Percentiles rank a stretch among this genome's conserved stretches.
Conservation (phyloP, 1,140 invertebrate genomes). For the Vanessa tameamea region DNA sequence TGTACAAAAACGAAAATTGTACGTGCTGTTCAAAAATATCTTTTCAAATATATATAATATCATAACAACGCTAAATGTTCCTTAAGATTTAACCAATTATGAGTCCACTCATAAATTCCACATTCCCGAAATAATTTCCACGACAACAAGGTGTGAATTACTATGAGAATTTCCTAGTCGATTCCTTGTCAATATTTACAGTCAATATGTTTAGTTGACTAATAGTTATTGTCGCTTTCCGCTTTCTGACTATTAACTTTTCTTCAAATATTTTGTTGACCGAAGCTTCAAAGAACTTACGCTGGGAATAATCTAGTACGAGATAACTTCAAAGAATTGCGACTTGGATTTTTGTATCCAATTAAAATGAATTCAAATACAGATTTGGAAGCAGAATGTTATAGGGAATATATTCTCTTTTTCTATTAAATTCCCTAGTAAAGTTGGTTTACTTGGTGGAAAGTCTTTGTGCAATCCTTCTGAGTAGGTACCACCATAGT, state of each 20-base stretch:
- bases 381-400: no score
- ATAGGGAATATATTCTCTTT: no score
- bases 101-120: background rate
- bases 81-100: conserved; percentile 3
- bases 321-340: background rate
- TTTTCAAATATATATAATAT: background rate
- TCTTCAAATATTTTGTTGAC: conserved; percentile 1
- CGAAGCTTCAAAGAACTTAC: background rate
- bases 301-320: background rate
- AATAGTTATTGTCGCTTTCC: conserved; percentile 46
- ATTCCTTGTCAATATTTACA: conserved; percentile 43
- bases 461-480: no score
- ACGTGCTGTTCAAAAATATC: no score
- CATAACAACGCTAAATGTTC: background rate
- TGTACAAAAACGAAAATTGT: no score
- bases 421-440: no score
- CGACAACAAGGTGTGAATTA: conserved; percentile 17
- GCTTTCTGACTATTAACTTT: conserved; percentile 23
- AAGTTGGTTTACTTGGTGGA: no score
- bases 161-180: conserved; percentile 7
- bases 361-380: no score
- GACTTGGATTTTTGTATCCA: no score
- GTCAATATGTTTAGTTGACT: conserved; percentile 35
- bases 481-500: no score
- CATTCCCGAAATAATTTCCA: background rate